Conservation (phyloP, 92 coral and sea anemone genomes). For the Bergia puertoricense region DNA sequence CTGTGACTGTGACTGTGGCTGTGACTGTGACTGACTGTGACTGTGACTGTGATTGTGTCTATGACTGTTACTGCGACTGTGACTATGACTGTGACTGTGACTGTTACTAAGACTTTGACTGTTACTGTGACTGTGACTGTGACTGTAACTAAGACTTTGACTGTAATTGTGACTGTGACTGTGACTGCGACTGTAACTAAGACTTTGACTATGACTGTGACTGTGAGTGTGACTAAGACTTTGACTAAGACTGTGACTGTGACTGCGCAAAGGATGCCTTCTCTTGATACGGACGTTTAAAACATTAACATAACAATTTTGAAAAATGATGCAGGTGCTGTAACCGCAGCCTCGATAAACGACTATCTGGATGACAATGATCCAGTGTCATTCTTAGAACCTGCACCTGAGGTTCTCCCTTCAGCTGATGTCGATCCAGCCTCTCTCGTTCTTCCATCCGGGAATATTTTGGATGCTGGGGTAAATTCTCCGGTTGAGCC, state of each 20-base stretch:
- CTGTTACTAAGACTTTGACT: too few relatives aligned
- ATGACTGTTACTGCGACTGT: too few relatives aligned
- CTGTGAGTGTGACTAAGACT: too few relatives aligned
- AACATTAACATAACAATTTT: background rate
- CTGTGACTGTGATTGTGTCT: too few relatives aligned
- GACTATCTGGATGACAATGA: background rate
- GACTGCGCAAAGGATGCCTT: background rate
- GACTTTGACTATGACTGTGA: too few relatives aligned
- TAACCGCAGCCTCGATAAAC: background rate
- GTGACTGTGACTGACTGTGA: too few relatives aligned
- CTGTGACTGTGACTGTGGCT: too few relatives aligned
- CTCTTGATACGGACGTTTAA: too few relatives aligned
- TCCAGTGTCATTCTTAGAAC: background rate
- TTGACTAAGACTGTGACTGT: background rate
- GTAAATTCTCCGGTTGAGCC: conserved; percentile 65
- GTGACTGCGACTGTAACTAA: too few relatives aligned
- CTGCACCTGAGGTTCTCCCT: conserved; percentile 38
- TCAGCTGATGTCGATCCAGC: conserved; percentile 60
- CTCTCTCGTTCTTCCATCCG: conserved; percentile 72
- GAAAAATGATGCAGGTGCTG: background rate
- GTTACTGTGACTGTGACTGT: background rate
- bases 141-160: background rate
- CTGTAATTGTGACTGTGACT: too few relatives aligned
- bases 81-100: too few relatives aligned
- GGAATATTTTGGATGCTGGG: conserved; percentile 60